Conservation (phyloP, 1,140 invertebrate species). For the Sitodiplosis mosellana region DNA sequence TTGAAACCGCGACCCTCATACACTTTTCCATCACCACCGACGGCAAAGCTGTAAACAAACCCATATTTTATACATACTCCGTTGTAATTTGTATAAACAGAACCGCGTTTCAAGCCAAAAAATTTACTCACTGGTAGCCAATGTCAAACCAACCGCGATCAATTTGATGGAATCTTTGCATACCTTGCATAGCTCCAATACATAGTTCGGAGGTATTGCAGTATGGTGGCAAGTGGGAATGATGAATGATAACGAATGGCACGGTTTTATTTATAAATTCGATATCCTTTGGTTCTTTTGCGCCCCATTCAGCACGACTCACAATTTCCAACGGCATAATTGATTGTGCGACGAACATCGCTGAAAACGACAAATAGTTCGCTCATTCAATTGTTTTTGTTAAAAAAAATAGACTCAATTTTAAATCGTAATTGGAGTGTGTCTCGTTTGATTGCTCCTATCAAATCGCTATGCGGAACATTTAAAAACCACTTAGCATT, state of each 20-base stretch:
- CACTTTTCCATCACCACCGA: conserved; percentile 55
- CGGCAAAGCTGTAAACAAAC: conserved; percentile 38
- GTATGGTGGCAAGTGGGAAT: conserved; percentile 38
- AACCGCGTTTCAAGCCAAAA: not conserved
- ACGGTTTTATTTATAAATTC: conserved; percentile 36
- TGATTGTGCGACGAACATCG: no score
- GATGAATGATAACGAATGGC: conserved; percentile 58
- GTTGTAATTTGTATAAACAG: no score
- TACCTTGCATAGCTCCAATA: conserved; percentile 26
- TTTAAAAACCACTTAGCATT: no score
- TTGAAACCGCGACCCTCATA: conserved; percentile 63
- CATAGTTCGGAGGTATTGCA: conserved; percentile 35
- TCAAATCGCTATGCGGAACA: no score
- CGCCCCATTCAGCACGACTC: conserved; percentile 38
- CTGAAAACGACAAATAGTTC: no score
- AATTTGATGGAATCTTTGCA: conserved; percentile 39
- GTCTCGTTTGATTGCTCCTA: no score
- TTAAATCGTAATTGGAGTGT: no score
- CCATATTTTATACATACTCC: conserved; percentile 14
- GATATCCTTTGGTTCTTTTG: conserved; percentile 29
- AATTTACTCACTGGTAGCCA: conserved; percentile 32
- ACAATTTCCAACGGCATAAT: conserved; percentile 17
- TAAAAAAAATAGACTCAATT: no score
- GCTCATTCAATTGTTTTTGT: no score
- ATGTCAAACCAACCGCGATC: conserved; percentile 44